Evolutionary conservation across 2,888 invertebrate genomes (phyloP).

Genomic region (Osmoderma eremita): DNA sequence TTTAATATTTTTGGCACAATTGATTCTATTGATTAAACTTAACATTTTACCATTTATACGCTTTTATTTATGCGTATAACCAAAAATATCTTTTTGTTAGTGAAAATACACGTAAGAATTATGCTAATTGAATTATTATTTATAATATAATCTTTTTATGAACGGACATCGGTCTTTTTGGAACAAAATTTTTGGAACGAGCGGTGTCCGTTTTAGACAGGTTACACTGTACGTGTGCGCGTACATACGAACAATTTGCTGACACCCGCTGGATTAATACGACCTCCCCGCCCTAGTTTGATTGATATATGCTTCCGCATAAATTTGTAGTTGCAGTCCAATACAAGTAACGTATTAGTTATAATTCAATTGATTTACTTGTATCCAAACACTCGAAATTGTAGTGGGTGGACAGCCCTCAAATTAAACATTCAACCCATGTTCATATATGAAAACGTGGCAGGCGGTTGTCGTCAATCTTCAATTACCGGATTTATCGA

Average conservation of each 20-base stretch:
- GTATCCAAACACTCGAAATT: slow-evolving; percentile 17
- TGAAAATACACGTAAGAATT: background rate
- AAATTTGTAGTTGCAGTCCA: slow-evolving; percentile 21
- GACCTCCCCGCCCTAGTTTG: background rate
- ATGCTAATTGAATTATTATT: background rate
- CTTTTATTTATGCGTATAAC: background rate
- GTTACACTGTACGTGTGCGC: too few relatives aligned
- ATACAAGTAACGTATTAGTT: slow-evolving; percentile 27
- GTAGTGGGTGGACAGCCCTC: background rate
- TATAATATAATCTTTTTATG: too few relatives aligned
- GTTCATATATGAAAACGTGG: slow-evolving; percentile 8
- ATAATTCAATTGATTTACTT: slow-evolving; percentile 26
- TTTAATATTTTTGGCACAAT: too few relatives aligned
- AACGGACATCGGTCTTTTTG: too few relatives aligned
- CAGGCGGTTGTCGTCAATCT: slow-evolving; percentile 20
- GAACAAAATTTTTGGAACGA: background rate
- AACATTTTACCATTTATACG: background rate
- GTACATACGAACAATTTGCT: too few relatives aligned
- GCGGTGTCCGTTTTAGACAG: too few relatives aligned
- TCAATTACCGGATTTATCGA: slow-evolving; percentile 19
- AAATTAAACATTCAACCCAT: slow-evolving; percentile 29
- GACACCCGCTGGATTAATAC: background rate
- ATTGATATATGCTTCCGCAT: slow-evolving; percentile 4
- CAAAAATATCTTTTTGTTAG: background rate
- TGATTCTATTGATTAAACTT: too few relatives aligned